A percentile compares a stretch with the other conserved stretches of the same genome.
Evolutionary conservation across 2,888 invertebrate species (phyloP).

Genomic region (Eugnorisma glareosa): DNA sequence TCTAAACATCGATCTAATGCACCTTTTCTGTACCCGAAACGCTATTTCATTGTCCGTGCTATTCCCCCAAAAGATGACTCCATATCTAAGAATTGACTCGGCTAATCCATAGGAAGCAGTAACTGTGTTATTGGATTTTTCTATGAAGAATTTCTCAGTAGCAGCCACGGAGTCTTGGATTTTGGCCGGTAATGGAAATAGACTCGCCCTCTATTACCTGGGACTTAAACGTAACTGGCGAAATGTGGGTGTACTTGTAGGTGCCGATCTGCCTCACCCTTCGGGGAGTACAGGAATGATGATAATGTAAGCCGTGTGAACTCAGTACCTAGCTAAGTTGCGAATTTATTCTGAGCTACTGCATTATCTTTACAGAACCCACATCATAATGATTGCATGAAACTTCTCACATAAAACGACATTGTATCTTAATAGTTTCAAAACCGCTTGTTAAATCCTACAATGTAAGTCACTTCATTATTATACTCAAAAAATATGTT

Average conservation of each 20-base stretch:
- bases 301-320: background rate
- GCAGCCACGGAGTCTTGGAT: background rate
- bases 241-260: background rate
- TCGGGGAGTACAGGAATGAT: background rate
- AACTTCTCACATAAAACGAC: conserved; percentile 22
- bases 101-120: too few relatives aligned
- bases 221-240: background rate
- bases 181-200: background rate
- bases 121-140: background rate
- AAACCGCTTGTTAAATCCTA: background rate
- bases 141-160: background rate
- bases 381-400: conserved; percentile 1
- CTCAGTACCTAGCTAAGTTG: background rate
- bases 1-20: too few relatives aligned
- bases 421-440: conserved; percentile 13
- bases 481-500: too few relatives aligned
- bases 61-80: too few relatives aligned
- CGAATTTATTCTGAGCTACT: background rate
- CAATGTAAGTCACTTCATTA: conserved; percentile 1
- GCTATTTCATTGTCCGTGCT: too few relatives aligned
- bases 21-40: too few relatives aligned
- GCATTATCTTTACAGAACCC: background rate
- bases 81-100: too few relatives aligned
- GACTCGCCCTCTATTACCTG: background rate
- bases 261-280: background rate